A percentile compares a stretch with the other conserved stretches of the same genome.
Conservation (phyloP, 2,888 invertebrate genomes). For the Thereva unica region DNA sequence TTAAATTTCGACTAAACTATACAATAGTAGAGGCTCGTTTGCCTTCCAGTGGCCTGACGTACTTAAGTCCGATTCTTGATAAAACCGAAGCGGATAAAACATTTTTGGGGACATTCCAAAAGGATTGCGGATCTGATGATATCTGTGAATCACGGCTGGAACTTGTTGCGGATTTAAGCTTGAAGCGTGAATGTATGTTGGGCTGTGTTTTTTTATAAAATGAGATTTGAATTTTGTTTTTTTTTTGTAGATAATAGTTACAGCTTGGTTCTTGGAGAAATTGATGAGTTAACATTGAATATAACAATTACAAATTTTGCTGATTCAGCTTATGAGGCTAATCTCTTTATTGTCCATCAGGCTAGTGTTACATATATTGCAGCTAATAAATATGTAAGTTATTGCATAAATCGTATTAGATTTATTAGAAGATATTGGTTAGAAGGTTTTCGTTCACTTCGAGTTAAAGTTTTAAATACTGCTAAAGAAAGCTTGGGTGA, state of each 20-base stretch:
- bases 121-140: slow-evolving; percentile 88
- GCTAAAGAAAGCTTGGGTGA: too few species aligned
- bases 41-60: slow-evolving; percentile 58
- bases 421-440: too few species aligned
- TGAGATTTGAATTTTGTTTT: slow-evolving; percentile 26
- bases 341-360: slow-evolving; percentile 79
- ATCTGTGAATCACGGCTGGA: slow-evolving; percentile 82
- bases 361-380: slow-evolving; percentile 79
- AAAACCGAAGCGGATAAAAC: slow-evolving; percentile 79
- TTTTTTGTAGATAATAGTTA: slow-evolving; percentile 56
- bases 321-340: slow-evolving; percentile 89
- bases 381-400: slow-evolving; percentile 61
- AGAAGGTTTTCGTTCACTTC: too few species aligned
- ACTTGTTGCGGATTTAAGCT: slow-evolving; percentile 62
- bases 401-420: not conserved
- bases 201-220: slow-evolving; percentile 44
- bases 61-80: slow-evolving; percentile 78
- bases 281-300: slow-evolving; percentile 75
- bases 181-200: slow-evolving; percentile 51
- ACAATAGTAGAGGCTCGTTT: slow-evolving; percentile 72
- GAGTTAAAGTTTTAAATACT: too few species aligned
- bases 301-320: slow-evolving; percentile 76
- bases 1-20: slow-evolving; percentile 83
- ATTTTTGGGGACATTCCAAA: slow-evolving; percentile 85
- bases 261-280: slow-evolving; percentile 69